Base-by-base conservation (phyloP, 2,888 invertebrate genomes). In the Brenthis hecate region DNA sequence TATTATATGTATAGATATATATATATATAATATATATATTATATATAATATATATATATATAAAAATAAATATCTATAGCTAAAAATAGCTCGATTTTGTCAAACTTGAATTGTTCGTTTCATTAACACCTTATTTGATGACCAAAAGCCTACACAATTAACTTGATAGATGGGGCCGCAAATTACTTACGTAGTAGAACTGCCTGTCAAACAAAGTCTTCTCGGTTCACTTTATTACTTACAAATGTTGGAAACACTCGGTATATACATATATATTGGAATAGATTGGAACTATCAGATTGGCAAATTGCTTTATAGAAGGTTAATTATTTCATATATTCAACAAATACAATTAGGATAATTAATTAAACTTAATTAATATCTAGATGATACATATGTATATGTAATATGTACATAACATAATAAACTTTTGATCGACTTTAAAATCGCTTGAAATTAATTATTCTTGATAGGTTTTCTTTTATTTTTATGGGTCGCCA, bases 151-250 rank as follows among this genome's bases (percentile, higher is more conserved):
- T 56, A 66, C 65, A 62, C 61, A 62, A 69, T 69, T 66, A 65
- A 69, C 65, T 69, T 65, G 56, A 69, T 66, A 69, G 56, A 69
- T 69, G 56, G 65, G 65, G 69, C 65, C 65, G 53, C 69, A 69
- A 69, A 69, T 69, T 65, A 69, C 66, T 62, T 60, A 62, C 65
- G 61, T 66, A 51, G 61, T 66, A 55, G 60, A 62, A 66, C 69
- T 43, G 28, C 16, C 56, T 53, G 65, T 62, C 65, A 66, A 69
- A 69, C 66, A 65, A 65, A 65, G 66, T 56, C 47, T 66, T 65
- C 51, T 65, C 69, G 51, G 56, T 63, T 65, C 32, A 43, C 48
- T 64, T 68, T 64, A 69, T 69, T 69, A 66, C 65, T 54, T 32
- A 48, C 65, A 62, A 66, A 69, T 62, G 53, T 62, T 36, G 14